phyloP scores from a whole-genome alignment of 2,888 invertebrate species.

The Nomada hirtipes region DNA sequence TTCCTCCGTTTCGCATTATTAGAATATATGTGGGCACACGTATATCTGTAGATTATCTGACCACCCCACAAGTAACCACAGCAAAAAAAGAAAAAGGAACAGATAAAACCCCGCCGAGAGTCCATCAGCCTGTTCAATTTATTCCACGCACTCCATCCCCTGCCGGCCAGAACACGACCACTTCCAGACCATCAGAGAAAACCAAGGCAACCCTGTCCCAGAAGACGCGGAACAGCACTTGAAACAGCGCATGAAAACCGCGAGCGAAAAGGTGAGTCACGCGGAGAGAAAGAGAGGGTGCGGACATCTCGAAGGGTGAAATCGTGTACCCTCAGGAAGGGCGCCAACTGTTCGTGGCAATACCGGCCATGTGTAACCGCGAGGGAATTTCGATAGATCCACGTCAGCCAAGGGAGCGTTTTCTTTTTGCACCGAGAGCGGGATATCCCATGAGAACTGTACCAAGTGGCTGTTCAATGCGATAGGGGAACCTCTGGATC shows the following conservation, averaged over 20 bases:
- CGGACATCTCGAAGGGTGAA: constrained; percentile 54
- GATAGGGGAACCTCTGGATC: not conserved
- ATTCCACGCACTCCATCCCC: not conserved
- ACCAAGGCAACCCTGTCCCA: constrained; percentile 31
- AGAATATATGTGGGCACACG: too few species aligned
- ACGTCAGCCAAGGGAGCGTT: constrained; percentile 51
- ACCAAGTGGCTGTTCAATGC: constrained; percentile 73
- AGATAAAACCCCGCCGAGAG: not conserved
- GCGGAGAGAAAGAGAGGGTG: constrained; percentile 31
- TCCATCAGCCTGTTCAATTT: not conserved
- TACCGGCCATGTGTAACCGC: constrained; percentile 78
- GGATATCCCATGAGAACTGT: constrained; percentile 78
- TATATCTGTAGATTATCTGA: too few species aligned
- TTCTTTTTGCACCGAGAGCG: constrained; percentile 37
- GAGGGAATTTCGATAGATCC: constrained; percentile 79
- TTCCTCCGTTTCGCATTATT: too few species aligned
- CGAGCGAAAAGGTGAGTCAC: constrained; percentile 58
- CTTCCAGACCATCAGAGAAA: not conserved
- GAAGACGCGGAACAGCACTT: constrained; percentile 20
- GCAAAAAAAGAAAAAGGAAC: not conserved
- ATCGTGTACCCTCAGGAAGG: constrained; percentile 43
- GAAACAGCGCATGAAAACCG: constrained; percentile 5
- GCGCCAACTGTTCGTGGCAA: constrained; percentile 70
- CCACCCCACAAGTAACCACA: not conserved
- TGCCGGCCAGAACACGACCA: not conserved